These are phyloP conservation scores for Itoplectis maculator DNA, from an alignment of 2,888 invertebrate genomes.

Conservation along the genomic window DNA sequence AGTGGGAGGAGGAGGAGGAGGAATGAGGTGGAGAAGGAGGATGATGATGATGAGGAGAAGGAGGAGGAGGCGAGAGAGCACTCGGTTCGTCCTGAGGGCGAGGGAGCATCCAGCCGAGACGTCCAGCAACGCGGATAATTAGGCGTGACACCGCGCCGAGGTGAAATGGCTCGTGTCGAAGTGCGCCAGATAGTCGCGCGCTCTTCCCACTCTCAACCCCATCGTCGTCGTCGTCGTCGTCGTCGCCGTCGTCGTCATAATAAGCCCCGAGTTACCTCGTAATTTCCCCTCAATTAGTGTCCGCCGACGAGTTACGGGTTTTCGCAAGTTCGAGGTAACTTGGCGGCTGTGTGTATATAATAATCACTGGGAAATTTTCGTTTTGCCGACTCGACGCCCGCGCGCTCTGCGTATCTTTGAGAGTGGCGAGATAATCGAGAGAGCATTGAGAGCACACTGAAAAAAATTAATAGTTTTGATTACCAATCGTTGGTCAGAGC, in stretches of 20 bases:
- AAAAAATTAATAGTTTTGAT: no score
- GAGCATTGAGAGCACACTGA: conserved; percentile 38
- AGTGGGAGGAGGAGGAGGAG: not conserved
- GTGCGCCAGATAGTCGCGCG: conserved; percentile 69
- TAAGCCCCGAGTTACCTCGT: conserved; percentile 68
- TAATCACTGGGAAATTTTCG: conserved; percentile 58
- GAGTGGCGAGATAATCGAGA: no score
- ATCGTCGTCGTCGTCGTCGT: no score
- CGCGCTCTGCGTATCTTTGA: no score
- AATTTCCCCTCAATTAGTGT: conserved; percentile 75
- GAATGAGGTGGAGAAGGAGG: not conserved
- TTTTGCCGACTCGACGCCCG: conserved; percentile 43
- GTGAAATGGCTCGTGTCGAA: conserved; percentile 73
- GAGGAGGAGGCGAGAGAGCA: conserved; percentile 17
- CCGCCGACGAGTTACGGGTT: conserved; percentile 69
- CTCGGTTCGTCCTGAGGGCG: conserved; percentile 61
- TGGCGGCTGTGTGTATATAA: no score
- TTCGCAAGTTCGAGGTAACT: conserved; percentile 18
- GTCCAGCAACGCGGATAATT: conserved; percentile 70
- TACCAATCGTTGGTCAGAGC: no score
- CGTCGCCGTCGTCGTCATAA: conserved; percentile 69
- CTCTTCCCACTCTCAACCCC: no score
- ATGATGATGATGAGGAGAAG: no score
- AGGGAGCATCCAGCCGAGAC: conserved; percentile 64
- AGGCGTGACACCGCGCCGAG: conserved; percentile 66